Percentiles rank a stretch among this genome's conserved stretches.
Conservation (phyloP, 2,113 vertebrate species). For the Anas platyrhynchos region DNA sequence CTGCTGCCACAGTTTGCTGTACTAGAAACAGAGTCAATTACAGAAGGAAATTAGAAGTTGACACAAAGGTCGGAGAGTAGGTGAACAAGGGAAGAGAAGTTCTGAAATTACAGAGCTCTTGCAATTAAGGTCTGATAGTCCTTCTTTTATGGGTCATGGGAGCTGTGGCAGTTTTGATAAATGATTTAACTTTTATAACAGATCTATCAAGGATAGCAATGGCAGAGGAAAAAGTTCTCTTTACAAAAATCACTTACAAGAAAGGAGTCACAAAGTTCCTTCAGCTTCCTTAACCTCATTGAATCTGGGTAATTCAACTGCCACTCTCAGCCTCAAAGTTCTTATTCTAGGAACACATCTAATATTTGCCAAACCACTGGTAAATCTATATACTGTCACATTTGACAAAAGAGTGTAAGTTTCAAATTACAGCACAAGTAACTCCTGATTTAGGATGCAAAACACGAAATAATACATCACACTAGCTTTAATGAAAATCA, state of each 20-base stretch:
- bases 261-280: not conserved
- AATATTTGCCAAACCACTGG: not conserved
- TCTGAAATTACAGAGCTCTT: constrained; percentile 26
- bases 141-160: not conserved
- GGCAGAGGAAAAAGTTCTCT: not conserved
- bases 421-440: not conserved
- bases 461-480: not conserved
- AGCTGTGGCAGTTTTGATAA: constrained; percentile 22
- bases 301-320: not conserved
- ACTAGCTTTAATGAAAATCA: not conserved
- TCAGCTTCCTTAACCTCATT: not conserved
- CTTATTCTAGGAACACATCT: not conserved
- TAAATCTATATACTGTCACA: not conserved
- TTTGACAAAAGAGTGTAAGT: not conserved
- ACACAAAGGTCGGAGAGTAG: constrained; percentile 9
- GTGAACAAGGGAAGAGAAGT: constrained; percentile 3
- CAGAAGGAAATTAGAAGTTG: constrained; percentile 43
- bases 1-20: not conserved
- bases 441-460: not conserved
- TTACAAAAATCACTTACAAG: constrained; percentile 2
- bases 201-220: not conserved
- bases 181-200: constrained; percentile 26
- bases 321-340: not conserved
- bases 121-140: constrained; percentile 38
- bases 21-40: constrained; percentile 27